Evolutionary conservation across 2,113 vertebrate genomes (phyloP).

Genomic region (Zosterops borbonicus): DNA sequence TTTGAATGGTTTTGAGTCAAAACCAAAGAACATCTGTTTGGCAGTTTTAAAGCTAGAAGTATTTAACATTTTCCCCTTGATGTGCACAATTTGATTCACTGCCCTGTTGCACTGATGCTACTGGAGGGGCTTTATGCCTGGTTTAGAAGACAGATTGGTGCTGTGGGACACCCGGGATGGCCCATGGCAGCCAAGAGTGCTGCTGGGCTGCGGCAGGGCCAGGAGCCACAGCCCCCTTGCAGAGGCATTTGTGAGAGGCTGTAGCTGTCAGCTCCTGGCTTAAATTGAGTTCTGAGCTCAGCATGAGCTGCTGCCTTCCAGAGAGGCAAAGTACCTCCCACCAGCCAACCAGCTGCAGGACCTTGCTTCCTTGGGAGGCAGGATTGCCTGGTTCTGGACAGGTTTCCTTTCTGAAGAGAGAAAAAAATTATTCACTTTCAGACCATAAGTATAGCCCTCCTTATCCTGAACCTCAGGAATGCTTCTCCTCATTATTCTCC

Average conservation of each 20-base stretch:
- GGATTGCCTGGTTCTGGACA: not conserved
- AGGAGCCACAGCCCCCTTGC: not conserved
- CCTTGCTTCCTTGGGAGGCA: not conserved
- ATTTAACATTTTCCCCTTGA: conserved; percentile 22
- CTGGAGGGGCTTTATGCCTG: not conserved
- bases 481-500: not conserved
- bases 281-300: not conserved
- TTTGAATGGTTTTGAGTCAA: not conserved
- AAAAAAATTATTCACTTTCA: not conserved
- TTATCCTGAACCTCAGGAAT: not conserved
- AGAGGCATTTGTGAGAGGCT: not conserved
- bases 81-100: not conserved
- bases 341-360: not conserved
- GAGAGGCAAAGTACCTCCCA: not conserved
- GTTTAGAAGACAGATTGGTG: not conserved
- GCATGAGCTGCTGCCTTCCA: not conserved
- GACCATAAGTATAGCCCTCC: not conserved
- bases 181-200: not conserved
- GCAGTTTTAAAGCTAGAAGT: conserved; percentile 1
- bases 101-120: not conserved
- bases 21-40: conserved; percentile 18
- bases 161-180: not conserved
- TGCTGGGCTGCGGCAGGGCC: not conserved
- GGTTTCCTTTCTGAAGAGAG: not conserved
- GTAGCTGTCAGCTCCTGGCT: not conserved